Base-by-base conservation (phyloP, 1,140 invertebrate species). In the Leptopilina clavipes region DNA sequence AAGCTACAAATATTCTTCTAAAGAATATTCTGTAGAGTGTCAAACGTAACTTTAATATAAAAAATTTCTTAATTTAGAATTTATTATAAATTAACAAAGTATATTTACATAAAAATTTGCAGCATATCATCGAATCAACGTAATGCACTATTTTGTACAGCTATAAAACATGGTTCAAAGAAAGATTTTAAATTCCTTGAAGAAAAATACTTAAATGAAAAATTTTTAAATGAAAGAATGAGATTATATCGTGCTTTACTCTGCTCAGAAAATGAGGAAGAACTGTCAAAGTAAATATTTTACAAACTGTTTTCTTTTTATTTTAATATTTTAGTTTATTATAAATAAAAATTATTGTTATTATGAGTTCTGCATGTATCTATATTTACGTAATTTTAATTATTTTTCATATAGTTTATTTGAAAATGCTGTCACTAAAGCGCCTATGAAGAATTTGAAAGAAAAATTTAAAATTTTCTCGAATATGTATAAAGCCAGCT, bases 311-410 rank as follows among this genome's bases (percentile, higher is more conserved):
- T 11, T 48, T 70, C 17, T 44, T 80, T 91, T 71, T 73, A n/a
- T n/a, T 76, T 84, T 5, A 85, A 85, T 10, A 77, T 85, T 56
- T 90, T 89, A 11, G n/a, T 14, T 14, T 48, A 14, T 3, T 48
- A 9, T n/a, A n/a, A n/a, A 14, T 48, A 12, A 3, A 31, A 31
- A 31, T 31, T 31, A 31, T 48, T 1, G n/a, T n/a, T n/a, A n/a
- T n/a, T n/a, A 14, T 5, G 45, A 48, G 10, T 48, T 14, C 3
- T n/a, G n/a, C 3, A 14, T 12, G 12, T 12, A 48, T 0, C 3
- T 14, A n/a, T n/a, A n/a, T n/a, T 48, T 12, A 31, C 6, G 25
- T 31, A 5, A 48, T 14, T 44, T 44, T 9, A 48, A 5, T 31
- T 22, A 14, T 14, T 59, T 14, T 25, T 11, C 12, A 1, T 25